Evolutionary conservation across 2,113 vertebrate genomes (phyloP).

Genomic region (Lagopus leucura): DNA sequence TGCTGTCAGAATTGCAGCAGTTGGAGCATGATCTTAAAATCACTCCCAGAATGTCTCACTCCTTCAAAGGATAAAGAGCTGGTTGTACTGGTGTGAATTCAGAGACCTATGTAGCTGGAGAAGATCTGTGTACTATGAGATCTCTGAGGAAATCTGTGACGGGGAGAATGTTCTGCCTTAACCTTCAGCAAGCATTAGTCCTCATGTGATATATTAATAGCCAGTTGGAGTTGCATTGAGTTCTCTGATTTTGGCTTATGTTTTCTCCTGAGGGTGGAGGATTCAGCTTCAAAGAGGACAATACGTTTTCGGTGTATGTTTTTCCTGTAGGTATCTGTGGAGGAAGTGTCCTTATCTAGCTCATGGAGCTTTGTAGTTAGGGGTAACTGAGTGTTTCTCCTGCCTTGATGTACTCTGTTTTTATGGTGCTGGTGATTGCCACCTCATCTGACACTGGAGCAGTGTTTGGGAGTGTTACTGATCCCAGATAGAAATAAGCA

Average conservation of each 20-base stretch:
- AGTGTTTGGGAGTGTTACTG: background rate
- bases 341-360: background rate
- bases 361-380: background rate
- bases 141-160: background rate
- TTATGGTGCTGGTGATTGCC: background rate
- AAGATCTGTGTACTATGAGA: background rate
- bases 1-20: background rate
- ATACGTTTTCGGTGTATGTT: background rate
- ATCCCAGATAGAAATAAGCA: background rate
- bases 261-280: background rate
- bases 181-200: background rate
- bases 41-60: background rate
- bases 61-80: slow-evolving; percentile 11
- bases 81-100: background rate
- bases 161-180: background rate
- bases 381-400: background rate
- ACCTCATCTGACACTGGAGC: background rate
- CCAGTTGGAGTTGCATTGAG: background rate
- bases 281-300: background rate
- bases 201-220: background rate
- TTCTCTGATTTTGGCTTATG: background rate
- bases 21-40: background rate
- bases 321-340: background rate
- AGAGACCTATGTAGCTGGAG: background rate
- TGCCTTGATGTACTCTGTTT: background rate